phyloP scores from a whole-genome alignment of 2,113 vertebrate genomes.

The Oxyura jamaicensis region DNA sequence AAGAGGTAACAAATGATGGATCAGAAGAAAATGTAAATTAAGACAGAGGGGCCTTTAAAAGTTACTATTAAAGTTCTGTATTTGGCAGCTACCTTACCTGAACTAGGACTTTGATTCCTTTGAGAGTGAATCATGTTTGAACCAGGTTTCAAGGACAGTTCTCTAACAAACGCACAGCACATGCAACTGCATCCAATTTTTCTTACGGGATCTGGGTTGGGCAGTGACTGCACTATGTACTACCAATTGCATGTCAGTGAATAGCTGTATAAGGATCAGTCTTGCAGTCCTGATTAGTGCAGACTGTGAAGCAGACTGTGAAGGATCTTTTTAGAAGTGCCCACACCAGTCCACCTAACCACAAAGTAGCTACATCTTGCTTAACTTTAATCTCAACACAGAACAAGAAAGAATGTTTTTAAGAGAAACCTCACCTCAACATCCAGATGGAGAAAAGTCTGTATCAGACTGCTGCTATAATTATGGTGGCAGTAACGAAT shows the following conservation, averaged over 20 bases:
- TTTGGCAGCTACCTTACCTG: slow-evolving; percentile 51
- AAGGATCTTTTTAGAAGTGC: neutral
- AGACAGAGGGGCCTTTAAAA: slow-evolving; percentile 31
- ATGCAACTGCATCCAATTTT: slow-evolving; percentile 18
- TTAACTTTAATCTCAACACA: neutral
- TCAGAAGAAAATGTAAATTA: neutral
- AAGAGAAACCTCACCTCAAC: neutral
- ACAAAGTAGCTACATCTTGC: neutral
- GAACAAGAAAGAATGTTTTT: neutral
- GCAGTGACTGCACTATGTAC: neutral
- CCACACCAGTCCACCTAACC: neutral
- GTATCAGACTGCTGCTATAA: neutral
- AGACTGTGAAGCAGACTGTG: neutral
- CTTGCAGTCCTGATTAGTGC: neutral
- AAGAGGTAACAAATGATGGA: neutral
- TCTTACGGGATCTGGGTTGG: neutral
- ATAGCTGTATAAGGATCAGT: neutral
- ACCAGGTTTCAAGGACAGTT: slow-evolving; percentile 61
- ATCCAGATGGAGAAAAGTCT: neutral
- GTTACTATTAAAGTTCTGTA: slow-evolving; percentile 7
- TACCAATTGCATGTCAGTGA: neutral
- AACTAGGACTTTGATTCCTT: slow-evolving; percentile 67
- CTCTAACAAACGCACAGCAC: neutral
- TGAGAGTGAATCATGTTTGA: slow-evolving; percentile 48
- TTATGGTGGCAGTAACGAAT: neutral